Base-by-base conservation (phyloP, 2,113 vertebrate species). In the Delphinus delphis region DNA sequence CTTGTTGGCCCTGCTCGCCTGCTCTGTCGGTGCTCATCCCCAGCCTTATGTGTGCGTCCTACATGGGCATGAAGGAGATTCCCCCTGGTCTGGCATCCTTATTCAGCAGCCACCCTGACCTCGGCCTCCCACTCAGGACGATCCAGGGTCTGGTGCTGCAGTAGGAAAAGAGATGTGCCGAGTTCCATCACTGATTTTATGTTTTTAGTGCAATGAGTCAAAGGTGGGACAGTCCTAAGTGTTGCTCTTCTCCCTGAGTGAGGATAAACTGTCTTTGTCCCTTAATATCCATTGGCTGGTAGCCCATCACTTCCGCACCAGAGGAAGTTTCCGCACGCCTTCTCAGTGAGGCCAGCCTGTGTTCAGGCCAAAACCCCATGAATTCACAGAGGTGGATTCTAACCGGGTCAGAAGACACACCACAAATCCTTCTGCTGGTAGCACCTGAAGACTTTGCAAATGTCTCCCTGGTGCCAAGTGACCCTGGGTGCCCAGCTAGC, bases 361-460 rank as follows among this genome's bases (percentile, higher is more conserved):
- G 25, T 21, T 41, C 36, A 36, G 60, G 17, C 12, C 41, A 20
- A 71, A 82, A 38, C 3, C 26, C 36, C 10, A 0, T 3, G 68
- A 47, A 26, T 58, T n/a, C 58, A 41, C 17, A 58, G 58, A 93
- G 9, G 3, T 33, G 25, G 82, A 92, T 90, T 87, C 70, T 92
- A 87, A 84, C n/a, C 65, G 90, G 70, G 53, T 55, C 44, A 58
- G 31, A 79, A 77, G 92, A 93, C 6, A 60, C 10, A 28, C 44
- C 60, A 41, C 10, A 14, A 53, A 21, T 86, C 13, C 36, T 92
- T 86, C 73, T 13, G 21, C 74, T 33, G 14, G 55, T 12, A 6
- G 67, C 80, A 50, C 25, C 65, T 36, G 20, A 96, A 83, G 95
- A 65, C 50, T 31, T 87, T 82, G 67, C 50, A 77, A 89, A 17